These are phyloP conservation scores for Pongo pygmaeus DNA, from an alignment of 2,113 vertebrate species.

Conservation along the genomic window DNA sequence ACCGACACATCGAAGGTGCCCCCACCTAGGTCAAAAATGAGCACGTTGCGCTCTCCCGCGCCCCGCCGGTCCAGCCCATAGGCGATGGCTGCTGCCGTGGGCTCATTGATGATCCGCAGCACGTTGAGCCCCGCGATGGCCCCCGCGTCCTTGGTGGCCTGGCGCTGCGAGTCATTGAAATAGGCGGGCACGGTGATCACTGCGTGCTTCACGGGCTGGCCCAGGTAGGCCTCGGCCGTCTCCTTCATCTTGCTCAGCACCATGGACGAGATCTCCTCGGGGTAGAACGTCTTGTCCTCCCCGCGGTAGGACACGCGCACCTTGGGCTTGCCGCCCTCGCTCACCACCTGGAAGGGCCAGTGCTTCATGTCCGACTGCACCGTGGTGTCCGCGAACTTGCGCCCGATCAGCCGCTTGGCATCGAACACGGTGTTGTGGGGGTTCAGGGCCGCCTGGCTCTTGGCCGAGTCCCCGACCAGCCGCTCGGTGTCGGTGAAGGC, in stretches of 20 bases:
- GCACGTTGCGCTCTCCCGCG: conserved; percentile 85
- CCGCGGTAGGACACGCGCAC: conserved; percentile 90
- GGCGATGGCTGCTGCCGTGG: conserved; percentile 90
- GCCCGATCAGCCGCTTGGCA: conserved; percentile 89
- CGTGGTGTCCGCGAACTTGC: conserved; percentile 85
- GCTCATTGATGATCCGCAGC: conserved; percentile 90
- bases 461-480: conserved; percentile 90
- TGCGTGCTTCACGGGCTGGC: conserved; percentile 87
- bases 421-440: conserved; percentile 89
- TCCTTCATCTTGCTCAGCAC: conserved; percentile 93
- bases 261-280: conserved; percentile 90
- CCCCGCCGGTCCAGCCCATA: conserved; percentile 86
- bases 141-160: conserved; percentile 90
- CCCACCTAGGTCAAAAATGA: conserved; percentile 91
- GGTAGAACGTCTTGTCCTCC: conserved; percentile 86
- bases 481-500: conserved; percentile 90
- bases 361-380: conserved; percentile 90
- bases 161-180: conserved; percentile 90
- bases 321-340: conserved; percentile 87
- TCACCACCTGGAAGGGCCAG: conserved; percentile 91
- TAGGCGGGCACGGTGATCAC: conserved; percentile 91
- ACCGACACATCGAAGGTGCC: conserved; percentile 91
- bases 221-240: conserved; percentile 89
- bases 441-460: conserved; percentile 91
- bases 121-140: conserved; percentile 88